These are phyloP conservation scores for Crax fasciolata DNA, from an alignment of 2,797 vertebrate genomes.

Conservation along the genomic window DNA sequence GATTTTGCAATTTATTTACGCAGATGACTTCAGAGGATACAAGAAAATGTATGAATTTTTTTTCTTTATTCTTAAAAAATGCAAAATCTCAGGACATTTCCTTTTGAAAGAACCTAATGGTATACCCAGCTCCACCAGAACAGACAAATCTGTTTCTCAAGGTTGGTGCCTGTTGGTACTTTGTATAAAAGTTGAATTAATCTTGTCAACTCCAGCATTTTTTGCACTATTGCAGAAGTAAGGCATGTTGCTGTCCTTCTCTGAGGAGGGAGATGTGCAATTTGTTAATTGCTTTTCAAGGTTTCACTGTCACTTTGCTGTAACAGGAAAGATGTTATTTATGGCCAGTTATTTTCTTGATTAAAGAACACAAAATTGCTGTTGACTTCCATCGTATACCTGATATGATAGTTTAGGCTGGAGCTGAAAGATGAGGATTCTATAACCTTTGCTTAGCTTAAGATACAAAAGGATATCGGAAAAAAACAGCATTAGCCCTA, in stretches of 20 bases:
- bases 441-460: background rate
- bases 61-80: background rate
- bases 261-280: background rate
- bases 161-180: background rate
- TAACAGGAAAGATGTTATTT: conserved; percentile 19
- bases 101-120: background rate
- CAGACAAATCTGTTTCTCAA: background rate
- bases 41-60: background rate
- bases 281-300: background rate
- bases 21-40: background rate
- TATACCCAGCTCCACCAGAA: background rate
- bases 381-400: background rate
- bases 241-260: background rate
- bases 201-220: background rate
- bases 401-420: background rate
- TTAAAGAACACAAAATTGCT: conserved; percentile 41
- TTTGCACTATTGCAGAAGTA: background rate
- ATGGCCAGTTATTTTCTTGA: conserved; percentile 25
- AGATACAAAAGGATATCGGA: background rate
- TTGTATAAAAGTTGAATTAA: background rate
- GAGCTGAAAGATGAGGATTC: background rate
- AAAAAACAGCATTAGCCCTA: background rate
- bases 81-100: background rate
- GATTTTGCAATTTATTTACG: background rate
- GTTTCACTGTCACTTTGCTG: background rate